Conservation (phyloP, 2,797 vertebrate genomes). For the Diplodus sargus region DNA sequence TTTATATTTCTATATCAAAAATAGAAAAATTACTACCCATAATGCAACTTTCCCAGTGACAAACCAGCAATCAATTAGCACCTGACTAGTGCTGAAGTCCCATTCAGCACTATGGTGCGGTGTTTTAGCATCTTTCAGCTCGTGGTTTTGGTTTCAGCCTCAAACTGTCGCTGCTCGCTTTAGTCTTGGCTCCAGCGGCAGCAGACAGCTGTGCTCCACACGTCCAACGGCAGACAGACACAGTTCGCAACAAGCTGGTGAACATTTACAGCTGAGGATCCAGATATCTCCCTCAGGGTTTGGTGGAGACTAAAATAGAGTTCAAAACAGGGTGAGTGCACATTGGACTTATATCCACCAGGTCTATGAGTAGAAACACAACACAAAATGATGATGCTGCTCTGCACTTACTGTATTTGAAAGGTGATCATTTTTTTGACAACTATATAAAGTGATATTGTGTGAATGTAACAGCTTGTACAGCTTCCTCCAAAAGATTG, state of each 20-base stretch:
- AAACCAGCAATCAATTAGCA: background rate
- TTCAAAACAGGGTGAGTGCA: background rate
- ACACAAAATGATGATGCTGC: background rate
- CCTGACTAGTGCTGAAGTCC: background rate
- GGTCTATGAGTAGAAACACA: background rate
- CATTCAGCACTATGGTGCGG: background rate
- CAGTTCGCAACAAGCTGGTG: constrained; percentile 18
- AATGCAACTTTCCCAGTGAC: background rate
- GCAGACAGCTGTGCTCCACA: background rate
- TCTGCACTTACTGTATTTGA: background rate
- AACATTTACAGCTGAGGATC: constrained; percentile 4
- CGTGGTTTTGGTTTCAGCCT: constrained; percentile 14
- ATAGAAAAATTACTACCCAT: background rate
- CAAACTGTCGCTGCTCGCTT: background rate
- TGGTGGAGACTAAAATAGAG: background rate
- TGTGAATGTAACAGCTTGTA: background rate
- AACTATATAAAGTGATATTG: background rate
- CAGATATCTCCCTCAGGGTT: background rate
- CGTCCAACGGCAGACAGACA: constrained; percentile 10
- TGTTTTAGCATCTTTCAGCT: background rate
- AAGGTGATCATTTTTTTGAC: background rate
- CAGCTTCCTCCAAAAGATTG: background rate
- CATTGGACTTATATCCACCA: background rate
- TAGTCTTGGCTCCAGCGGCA: constrained; percentile 3
- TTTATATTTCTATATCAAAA: no score